These are phyloP conservation scores for Carlito syrichta DNA, from an alignment of 2,113 vertebrate genomes.

Conservation along the genomic window DNA sequence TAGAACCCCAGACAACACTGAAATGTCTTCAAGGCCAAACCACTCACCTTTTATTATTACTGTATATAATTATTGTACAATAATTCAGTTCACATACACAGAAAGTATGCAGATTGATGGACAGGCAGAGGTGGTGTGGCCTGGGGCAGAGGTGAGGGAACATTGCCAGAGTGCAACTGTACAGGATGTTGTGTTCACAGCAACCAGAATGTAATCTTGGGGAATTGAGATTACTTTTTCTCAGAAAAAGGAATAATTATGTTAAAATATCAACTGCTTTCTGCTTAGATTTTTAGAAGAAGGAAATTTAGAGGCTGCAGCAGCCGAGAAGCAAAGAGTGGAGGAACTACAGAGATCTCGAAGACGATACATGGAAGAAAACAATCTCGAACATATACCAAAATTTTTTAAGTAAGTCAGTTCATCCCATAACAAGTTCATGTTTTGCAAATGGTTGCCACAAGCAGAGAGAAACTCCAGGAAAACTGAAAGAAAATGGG, in stretches of 20 bases:
- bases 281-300: constrained; percentile 90
- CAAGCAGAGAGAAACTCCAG: background rate
- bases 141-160: background rate
- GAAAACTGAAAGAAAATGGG: background rate
- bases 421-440: background rate
- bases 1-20: background rate
- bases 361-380: constrained; percentile 94
- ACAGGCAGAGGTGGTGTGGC: background rate
- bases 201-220: background rate
- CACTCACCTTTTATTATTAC: background rate
- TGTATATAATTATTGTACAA: rapidly evolving
- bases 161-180: background rate
- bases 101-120: background rate
- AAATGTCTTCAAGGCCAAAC: background rate
- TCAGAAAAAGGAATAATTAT: background rate
- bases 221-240: background rate
- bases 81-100: background rate
- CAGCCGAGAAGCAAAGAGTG: constrained; percentile 94
- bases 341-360: constrained; percentile 94
- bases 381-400: constrained; percentile 91
- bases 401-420: constrained; percentile 96
- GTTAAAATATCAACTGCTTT: constrained; percentile 60
- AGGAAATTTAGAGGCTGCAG: constrained; percentile 93
- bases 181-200: background rate
- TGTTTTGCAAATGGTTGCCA: background rate